Conservation (phyloP, 2,797 vertebrate species). For the Myripristis jacobus region DNA sequence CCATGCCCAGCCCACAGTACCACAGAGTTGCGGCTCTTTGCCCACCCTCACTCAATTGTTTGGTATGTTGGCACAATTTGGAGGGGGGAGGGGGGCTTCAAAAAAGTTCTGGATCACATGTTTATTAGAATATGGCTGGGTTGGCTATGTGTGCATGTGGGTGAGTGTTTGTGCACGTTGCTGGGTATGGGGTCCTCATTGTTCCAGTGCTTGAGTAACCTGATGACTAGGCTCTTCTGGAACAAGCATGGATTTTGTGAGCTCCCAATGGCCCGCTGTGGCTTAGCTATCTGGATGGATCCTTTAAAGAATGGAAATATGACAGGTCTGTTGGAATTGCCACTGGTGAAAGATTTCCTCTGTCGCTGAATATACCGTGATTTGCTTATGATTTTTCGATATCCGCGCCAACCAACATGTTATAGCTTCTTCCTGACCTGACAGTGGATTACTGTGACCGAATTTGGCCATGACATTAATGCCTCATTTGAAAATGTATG, state of each 20-base stretch:
- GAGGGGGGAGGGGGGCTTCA: conserved; percentile 52
- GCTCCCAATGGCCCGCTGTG: conserved; percentile 64
- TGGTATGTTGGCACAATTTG: conserved; percentile 58
- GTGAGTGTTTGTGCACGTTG: conserved; percentile 33
- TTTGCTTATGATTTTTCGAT: conserved; percentile 41
- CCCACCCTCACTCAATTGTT: conserved; percentile 63
- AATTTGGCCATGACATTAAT: conserved; percentile 70
- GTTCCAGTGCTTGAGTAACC: conserved; percentile 69
- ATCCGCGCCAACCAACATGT: conserved; percentile 32
- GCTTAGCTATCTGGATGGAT: conserved; percentile 75
- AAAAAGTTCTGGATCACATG: conserved; percentile 80
- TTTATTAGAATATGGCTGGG: conserved; percentile 59
- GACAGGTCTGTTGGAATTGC: conserved; percentile 75
- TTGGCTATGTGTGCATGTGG: conserved; percentile 53
- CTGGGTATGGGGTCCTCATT: conserved; percentile 60
- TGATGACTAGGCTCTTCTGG: conserved; percentile 84
- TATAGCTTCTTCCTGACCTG: conserved; percentile 44
- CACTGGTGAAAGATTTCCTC: conserved; percentile 65
- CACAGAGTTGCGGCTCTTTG: conserved; percentile 62
- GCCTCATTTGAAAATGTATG: conserved; percentile 74
- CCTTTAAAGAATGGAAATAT: conserved; percentile 81
- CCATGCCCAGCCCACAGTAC: conserved; percentile 49
- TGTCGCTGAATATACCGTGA: conserved; percentile 44
- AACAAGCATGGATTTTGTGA: conserved; percentile 77
- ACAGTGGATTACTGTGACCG: conserved; percentile 64